Conservation (phyloP, 2,113 vertebrate genomes). For the Edolisoma coerulescens region DNA sequence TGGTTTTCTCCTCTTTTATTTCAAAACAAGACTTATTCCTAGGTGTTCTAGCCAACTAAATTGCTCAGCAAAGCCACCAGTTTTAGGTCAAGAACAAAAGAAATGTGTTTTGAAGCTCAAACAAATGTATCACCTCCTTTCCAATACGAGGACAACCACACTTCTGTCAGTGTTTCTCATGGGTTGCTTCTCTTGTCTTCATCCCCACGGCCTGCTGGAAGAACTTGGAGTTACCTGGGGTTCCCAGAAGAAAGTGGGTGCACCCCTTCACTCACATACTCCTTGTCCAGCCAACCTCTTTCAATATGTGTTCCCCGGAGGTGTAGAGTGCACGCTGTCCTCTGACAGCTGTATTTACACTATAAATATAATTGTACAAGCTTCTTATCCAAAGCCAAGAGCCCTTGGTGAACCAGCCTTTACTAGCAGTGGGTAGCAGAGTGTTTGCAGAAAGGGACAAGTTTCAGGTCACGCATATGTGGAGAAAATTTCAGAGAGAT, state of each 20-base stretch:
- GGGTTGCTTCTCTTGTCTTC: not conserved
- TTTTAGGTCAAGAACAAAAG: not conserved
- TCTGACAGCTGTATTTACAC: not conserved
- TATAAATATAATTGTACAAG: not conserved
- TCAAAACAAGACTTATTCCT: not conserved
- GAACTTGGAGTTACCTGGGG: not conserved
- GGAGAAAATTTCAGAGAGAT: not conserved
- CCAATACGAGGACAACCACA: not conserved
- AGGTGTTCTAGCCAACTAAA: not conserved
- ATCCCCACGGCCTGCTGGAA: not conserved
- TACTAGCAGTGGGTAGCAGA: not conserved
- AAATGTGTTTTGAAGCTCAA: not conserved
- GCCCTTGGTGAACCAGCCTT: not conserved
- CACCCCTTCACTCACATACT: accelerated
- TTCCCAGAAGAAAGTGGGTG: not conserved
- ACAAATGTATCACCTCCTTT: not conserved
- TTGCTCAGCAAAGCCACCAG: not conserved
- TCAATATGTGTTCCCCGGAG: not conserved
- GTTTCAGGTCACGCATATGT: not conserved
- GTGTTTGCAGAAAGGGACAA: not conserved
- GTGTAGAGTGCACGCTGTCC: not conserved
- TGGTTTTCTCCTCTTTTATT: not conserved
- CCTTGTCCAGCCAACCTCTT: not conserved
- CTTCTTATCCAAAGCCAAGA: not conserved
- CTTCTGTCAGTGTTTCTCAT: not conserved